Base-by-base conservation (phyloP, 2,797 vertebrate genomes). In the Sandelia bainsii region DNA sequence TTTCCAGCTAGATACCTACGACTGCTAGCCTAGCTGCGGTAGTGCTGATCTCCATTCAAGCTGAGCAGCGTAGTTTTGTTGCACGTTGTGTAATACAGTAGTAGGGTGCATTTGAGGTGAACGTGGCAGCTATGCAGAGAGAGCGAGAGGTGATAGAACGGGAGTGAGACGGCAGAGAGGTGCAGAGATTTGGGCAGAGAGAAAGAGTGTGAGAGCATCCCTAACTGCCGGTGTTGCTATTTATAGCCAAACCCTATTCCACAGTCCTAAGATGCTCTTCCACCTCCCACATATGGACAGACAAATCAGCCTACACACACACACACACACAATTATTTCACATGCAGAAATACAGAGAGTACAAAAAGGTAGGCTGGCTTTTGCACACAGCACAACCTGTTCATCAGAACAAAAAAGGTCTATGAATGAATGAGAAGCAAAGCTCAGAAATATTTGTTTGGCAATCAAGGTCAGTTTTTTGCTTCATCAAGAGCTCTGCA, bases 91-190 rank as follows among this genome's bases (percentile, higher is more conserved):
- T 85, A 89, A 88, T 77, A 85, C 75, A 77, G 80, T 88, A 90
- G 88, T 87, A 87, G 85, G 69, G 92, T 88, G 90, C 90, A 91
- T 92, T 64, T 87, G 88, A 93, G 92, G 92, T 92, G 89, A 93
- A 75, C 87, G 22, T 72, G 20, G 83, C 85, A 81, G 85, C 81
- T 81, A 84, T 88, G 90, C 88, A 86, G 84, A 70, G 73, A 69
- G 45, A 27, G 79, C n/a, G 72, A 59, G 52, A 56, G 62, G 77
- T 75, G 80, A 50, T 81, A 72, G 86, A 80, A 81, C 48, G 27
- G 70, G 82, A 81, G 81, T 17, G 82, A 88, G 88, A 83, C 62
- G 68, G 74, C 77, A 78, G 87, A 85, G 87, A 89, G 87, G 83
- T 88, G 87, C 87, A 89, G 87, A 88, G 89, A 90, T 90, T 91